Conservation (phyloP, 2,797 vertebrate species). For the Phoxinus dragarum region DNA sequence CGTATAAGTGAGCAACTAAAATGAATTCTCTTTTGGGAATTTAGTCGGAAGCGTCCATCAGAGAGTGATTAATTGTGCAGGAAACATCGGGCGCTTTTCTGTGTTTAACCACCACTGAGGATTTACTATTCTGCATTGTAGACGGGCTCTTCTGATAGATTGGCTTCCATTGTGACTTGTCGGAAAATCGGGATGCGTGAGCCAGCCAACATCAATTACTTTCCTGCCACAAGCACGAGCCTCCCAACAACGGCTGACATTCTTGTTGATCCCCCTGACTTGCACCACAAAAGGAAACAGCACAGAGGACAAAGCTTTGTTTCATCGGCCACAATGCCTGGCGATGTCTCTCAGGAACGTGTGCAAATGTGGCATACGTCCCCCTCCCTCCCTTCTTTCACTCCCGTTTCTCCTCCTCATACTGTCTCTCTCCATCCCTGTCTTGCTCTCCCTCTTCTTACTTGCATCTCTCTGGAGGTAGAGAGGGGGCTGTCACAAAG, state of each 20-base stretch:
- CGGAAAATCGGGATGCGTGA: constrained; percentile 65
- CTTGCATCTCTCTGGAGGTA: constrained; percentile 67
- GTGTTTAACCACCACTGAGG: constrained; percentile 68
- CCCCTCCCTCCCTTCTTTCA: constrained; percentile 25
- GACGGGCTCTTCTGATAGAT: constrained; percentile 72
- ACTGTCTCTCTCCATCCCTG: constrained; percentile 25
- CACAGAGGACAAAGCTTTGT: constrained; percentile 56
- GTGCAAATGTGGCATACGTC: constrained; percentile 47
- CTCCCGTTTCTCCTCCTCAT: constrained; percentile 10
- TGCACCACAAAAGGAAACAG: constrained; percentile 39
- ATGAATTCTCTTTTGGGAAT: constrained; percentile 57
- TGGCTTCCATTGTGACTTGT: constrained; percentile 64
- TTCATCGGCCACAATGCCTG: constrained; percentile 51
- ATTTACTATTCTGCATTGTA: constrained; percentile 51
- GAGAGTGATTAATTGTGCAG: constrained; percentile 67
- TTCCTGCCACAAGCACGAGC: constrained; percentile 33
- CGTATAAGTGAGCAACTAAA: constrained; percentile 26
- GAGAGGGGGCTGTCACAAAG: constrained; percentile 70
- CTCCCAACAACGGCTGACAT: constrained; percentile 44
- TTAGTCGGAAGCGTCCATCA: constrained; percentile 52
- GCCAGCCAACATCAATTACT: constrained; percentile 75
- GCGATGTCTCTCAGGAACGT: constrained; percentile 57
- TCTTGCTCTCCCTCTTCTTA: constrained; percentile 52
- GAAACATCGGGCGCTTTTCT: constrained; percentile 69
- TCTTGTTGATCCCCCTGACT: constrained; percentile 47